A percentile compares a stretch with the other conserved stretches of the same genome.
Evolutionary conservation across 1,140 invertebrate genomes (phyloP).

Genomic region (Camponotus vicinus): DNA sequence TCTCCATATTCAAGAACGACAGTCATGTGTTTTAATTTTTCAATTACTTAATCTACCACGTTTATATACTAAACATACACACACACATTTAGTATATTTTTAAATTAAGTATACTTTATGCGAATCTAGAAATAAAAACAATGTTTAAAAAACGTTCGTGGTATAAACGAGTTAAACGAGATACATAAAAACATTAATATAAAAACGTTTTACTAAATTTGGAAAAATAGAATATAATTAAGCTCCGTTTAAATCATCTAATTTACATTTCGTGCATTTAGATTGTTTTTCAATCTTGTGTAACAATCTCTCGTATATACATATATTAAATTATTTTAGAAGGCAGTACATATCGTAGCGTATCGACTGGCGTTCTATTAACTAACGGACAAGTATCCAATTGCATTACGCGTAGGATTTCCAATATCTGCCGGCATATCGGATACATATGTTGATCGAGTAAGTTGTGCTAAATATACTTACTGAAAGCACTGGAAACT

Average conservation of each 20-base stretch:
- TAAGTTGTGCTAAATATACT: slow-evolving; percentile 70
- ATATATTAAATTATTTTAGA: slow-evolving; percentile 34
- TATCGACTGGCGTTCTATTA: slow-evolving; percentile 32
- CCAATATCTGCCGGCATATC: slow-evolving; percentile 53
- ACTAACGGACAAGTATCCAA: slow-evolving; percentile 64
- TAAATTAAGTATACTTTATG: not conserved
- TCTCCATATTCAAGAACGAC: not conserved
- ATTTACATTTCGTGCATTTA: not conserved
- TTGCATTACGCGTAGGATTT: slow-evolving; percentile 59
- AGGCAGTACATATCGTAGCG: not conserved
- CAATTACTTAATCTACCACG: not conserved
- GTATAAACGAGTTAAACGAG: not conserved
- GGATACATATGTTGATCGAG: slow-evolving; percentile 62
- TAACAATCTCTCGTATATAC: not conserved
- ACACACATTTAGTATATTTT: not conserved
- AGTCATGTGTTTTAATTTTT: slow-evolving; percentile 20
- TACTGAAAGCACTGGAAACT: slow-evolving; percentile 65
- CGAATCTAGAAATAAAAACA: not conserved
- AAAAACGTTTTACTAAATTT: not conserved
- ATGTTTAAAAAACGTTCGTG: not conserved
- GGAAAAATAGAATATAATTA: not conserved
- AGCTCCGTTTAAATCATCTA: slow-evolving; percentile 11
- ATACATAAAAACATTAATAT: not conserved
- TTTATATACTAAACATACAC: not conserved
- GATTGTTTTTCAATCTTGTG: not conserved